Evolutionary conservation across 2,797 vertebrate species (phyloP).

Genomic region (Dallia pectoralis): DNA sequence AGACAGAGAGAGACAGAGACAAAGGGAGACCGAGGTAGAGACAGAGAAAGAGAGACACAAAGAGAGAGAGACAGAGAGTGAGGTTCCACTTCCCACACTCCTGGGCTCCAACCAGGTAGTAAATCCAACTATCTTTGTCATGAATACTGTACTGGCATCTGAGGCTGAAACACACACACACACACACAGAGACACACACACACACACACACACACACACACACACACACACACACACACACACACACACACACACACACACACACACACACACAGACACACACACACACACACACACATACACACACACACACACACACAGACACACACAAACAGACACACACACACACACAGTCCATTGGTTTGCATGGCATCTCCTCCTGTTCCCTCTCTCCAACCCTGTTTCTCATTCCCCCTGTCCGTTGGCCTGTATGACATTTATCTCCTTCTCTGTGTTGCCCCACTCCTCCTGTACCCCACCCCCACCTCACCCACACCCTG

Average conservation of each 20-base stretch:
- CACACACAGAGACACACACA: constrained; percentile 26
- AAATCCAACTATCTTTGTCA: constrained; percentile 71
- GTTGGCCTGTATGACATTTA: neutral
- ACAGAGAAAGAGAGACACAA: neutral
- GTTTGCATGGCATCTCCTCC: neutral
- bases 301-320: constrained; percentile 30
- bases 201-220: constrained; percentile 45
- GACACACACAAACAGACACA: neutral
- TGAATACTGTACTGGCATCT: constrained; percentile 64
- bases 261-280: neutral
- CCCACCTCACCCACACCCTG: neutral
- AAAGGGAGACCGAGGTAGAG: constrained; percentile 14
- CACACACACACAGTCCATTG: neutral
- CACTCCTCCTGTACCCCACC: constrained; percentile 22
- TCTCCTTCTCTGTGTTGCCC: constrained; percentile 15
- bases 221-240: neutral
- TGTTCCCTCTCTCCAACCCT: constrained; percentile 6
- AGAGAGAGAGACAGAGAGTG: constrained; percentile 23
- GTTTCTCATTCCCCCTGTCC: constrained; percentile 8
- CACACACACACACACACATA: constrained; percentile 43
- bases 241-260: neutral
- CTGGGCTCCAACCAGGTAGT: constrained; percentile 57
- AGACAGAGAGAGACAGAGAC: constrained; percentile 42
- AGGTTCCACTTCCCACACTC: constrained; percentile 63
- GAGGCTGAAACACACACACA: neutral